Percentiles rank a stretch among this genome's conserved stretches.
Evolutionary conservation across 2,797 vertebrate species (phyloP).

Genomic region (Platyrinchus mystaceus): DNA sequence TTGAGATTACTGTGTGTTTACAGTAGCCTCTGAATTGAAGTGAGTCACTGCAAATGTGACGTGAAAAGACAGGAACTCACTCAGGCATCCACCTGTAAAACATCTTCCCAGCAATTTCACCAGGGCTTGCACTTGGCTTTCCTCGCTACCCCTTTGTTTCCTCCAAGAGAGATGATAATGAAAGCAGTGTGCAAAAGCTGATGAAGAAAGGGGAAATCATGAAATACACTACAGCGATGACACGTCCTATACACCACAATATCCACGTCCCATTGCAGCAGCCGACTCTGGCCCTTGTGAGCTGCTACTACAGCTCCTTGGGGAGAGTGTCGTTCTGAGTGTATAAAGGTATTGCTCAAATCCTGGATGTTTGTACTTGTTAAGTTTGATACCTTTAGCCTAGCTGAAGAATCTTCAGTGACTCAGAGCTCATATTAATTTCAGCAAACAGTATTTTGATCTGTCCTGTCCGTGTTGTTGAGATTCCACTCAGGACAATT

Average conservation of each 20-base stretch:
- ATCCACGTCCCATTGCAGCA: accelerated
- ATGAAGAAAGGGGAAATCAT: neutral
- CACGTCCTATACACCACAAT: accelerated
- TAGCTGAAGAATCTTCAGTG: neutral
- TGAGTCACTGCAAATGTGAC: neutral
- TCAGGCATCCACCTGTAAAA: neutral
- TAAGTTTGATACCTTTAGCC: neutral
- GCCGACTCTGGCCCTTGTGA: neutral
- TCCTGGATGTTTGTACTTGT: neutral
- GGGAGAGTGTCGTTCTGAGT: neutral
- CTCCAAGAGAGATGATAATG: neutral
- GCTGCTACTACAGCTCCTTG: neutral
- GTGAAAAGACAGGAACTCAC: neutral
- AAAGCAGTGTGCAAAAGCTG: neutral
- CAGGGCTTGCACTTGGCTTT: neutral
- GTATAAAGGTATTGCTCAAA: neutral
- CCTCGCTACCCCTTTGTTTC: neutral
- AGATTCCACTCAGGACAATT: neutral
- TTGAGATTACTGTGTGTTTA: neutral
- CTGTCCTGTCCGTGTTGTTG: neutral
- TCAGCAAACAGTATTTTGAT: neutral
- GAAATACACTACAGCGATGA: neutral
- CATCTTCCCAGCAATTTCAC: neutral
- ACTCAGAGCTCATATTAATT: neutral
- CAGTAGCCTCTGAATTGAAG: neutral